Evolutionary conservation across 2,888 invertebrate genomes (phyloP).

Genomic region (Metellina segmentata): DNA sequence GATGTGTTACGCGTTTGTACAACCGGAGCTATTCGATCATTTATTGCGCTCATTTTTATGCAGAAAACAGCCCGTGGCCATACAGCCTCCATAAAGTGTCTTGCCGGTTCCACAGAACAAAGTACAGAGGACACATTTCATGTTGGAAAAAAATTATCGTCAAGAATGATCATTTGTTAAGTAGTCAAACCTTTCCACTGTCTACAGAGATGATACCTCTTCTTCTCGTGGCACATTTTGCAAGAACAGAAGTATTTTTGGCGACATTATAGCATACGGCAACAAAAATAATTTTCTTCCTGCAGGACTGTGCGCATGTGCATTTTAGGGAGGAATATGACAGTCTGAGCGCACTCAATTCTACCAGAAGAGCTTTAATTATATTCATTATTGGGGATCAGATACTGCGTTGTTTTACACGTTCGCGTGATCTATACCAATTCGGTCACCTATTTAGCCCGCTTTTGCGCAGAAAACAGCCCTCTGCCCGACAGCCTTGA

Average conservation of each 20-base stretch:
- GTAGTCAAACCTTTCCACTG: no score
- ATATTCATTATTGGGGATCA: conserved; percentile 53
- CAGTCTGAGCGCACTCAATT: conserved; percentile 31
- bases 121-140: neutral
- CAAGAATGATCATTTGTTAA: neutral
- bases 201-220: no score
- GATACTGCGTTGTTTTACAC: conserved; percentile 39
- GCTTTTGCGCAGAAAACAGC: neutral
- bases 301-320: neutral
- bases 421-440: neutral
- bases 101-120: neutral
- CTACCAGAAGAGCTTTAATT: conserved; percentile 46
- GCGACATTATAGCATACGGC: no score
- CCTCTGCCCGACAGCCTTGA: conserved; percentile 5
- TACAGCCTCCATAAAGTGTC: conserved; percentile 6
- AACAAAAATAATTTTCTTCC: neutral
- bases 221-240: no score
- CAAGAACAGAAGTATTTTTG: no score
- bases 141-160: neutral
- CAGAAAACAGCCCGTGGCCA: neutral
- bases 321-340: neutral
- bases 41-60: neutral
- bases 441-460: conserved; percentile 8
- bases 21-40: no score
- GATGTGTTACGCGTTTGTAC: conserved; percentile 25